Evolutionary conservation across 2,113 vertebrate genomes (phyloP).

Genomic region (Microtus montanus): DNA sequence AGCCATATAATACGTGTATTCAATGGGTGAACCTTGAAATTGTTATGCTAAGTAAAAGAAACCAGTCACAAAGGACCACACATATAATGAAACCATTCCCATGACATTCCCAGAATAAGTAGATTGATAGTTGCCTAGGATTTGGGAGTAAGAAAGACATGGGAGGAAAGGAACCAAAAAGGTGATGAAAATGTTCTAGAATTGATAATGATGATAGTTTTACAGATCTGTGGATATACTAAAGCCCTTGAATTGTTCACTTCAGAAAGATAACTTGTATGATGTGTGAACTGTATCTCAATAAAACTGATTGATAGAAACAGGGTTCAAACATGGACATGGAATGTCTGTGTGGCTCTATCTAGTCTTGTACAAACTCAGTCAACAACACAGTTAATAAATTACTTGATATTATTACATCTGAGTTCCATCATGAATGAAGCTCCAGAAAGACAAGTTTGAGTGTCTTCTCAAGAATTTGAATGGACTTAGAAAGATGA

Average conservation of each 20-base stretch:
- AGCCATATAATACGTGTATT: background rate
- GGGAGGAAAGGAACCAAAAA: background rate
- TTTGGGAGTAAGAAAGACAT: background rate
- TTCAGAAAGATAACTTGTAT: conserved; percentile 1
- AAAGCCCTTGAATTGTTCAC: conserved; percentile 24
- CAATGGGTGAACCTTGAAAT: background rate
- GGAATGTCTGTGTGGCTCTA: background rate
- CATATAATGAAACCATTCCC: background rate
- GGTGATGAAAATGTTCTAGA: conserved; percentile 32
- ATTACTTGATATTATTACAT: conserved; percentile 11
- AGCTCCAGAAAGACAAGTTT: background rate
- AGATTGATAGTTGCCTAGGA: background rate
- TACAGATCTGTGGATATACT: background rate
- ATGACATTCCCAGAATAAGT: background rate
- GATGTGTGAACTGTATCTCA: background rate
- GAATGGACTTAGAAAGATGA: conserved; percentile 1
- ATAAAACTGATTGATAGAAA: conserved; percentile 22
- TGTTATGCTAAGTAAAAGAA: conserved; percentile 4
- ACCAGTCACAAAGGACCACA: background rate
- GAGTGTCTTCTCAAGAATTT: conserved; percentile 44
- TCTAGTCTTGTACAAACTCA: conserved; percentile 7
- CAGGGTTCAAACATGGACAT: background rate
- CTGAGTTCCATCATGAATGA: conserved; percentile 9
- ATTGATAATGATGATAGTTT: background rate
- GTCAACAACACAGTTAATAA: background rate